Conservation (phyloP, 2,113 vertebrate genomes). For the Solea solea region DNA sequence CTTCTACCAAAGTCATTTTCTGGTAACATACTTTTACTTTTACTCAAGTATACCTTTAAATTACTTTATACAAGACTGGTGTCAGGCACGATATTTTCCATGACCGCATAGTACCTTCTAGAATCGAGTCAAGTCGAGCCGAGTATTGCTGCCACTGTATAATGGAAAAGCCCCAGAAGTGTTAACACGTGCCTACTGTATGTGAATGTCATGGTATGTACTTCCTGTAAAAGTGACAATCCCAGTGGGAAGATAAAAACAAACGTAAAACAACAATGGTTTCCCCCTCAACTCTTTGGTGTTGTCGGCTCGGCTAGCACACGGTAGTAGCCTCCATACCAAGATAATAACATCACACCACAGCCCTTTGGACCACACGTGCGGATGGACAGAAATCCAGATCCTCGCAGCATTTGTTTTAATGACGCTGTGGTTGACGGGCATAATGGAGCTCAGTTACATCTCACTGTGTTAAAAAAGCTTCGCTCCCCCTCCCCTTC, state of each 20-base stretch:
- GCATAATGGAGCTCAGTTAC: slow-evolving; percentile 37
- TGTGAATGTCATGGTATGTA: neutral
- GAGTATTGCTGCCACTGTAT: too few relatives aligned
- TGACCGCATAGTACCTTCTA: too few relatives aligned
- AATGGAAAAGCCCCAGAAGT: too few relatives aligned
- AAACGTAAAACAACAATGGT: neutral
- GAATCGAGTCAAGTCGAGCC: too few relatives aligned
- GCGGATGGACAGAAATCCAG: slow-evolving; percentile 33
- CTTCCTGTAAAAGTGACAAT: neutral
- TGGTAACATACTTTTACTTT: too few relatives aligned
- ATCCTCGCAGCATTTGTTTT: slow-evolving; percentile 24
- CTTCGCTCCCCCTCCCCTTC: slow-evolving; percentile 5
- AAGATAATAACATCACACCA: slow-evolving; percentile 22
- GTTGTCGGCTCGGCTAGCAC: neutral
- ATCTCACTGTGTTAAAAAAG: slow-evolving; percentile 41
- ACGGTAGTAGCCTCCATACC: slow-evolving; percentile 33
- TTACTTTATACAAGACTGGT: too few relatives aligned
- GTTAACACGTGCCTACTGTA: too few relatives aligned
- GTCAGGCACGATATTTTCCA: too few relatives aligned
- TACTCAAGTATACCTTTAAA: too few relatives aligned
- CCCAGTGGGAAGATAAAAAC: neutral
- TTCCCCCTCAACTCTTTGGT: neutral
- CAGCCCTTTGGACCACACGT: slow-evolving; percentile 43
- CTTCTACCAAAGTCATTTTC: too few relatives aligned
- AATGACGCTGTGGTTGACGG: slow-evolving; percentile 34